phyloP scores from a whole-genome alignment of 2,888 invertebrate species.

The Philereme vetulata region DNA sequence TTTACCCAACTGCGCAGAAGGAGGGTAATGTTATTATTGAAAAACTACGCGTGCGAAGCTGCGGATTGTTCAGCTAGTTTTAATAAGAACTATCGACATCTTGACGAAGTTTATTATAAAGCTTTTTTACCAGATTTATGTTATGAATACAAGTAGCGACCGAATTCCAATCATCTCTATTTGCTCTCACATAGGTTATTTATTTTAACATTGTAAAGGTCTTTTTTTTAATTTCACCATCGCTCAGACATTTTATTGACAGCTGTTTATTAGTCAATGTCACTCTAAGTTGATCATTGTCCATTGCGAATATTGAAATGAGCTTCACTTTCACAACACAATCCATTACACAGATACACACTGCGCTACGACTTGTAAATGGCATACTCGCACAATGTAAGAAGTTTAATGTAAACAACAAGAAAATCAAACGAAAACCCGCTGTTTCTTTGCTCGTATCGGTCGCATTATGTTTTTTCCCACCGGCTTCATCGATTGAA shows the following conservation, averaged over 20 bases:
- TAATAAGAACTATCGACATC: too few species aligned
- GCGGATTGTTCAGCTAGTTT: too few species aligned
- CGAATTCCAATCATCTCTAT: constrained; percentile 58
- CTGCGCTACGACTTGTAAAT: constrained; percentile 9
- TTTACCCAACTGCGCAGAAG: too few species aligned
- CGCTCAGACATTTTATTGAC: constrained; percentile 66
- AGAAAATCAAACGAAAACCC: constrained; percentile 59
- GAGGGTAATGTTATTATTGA: too few species aligned
- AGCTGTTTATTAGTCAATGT: constrained; percentile 76
- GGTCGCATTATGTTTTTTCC: constrained; percentile 44
- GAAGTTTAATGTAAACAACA: constrained; percentile 36
- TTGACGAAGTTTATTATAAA: background rate
- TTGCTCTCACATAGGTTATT: constrained; percentile 33
- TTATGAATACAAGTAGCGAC: constrained; percentile 65
- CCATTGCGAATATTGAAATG: constrained; percentile 57
- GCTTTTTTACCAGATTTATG: background rate
- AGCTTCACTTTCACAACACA: constrained; percentile 42
- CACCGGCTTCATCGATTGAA: constrained; percentile 38
- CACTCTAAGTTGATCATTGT: constrained; percentile 47
- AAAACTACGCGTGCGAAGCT: too few species aligned
- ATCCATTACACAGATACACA: constrained; percentile 30
- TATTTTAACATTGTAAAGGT: too few species aligned
- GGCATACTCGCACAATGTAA: constrained; percentile 17
- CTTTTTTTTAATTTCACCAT: constrained; percentile 62
- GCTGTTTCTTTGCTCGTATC: constrained; percentile 47